These are phyloP conservation scores for Pocillopora verrucosa DNA, from an alignment of 64 coral and sea anemone species.

Conservation along the genomic window DNA sequence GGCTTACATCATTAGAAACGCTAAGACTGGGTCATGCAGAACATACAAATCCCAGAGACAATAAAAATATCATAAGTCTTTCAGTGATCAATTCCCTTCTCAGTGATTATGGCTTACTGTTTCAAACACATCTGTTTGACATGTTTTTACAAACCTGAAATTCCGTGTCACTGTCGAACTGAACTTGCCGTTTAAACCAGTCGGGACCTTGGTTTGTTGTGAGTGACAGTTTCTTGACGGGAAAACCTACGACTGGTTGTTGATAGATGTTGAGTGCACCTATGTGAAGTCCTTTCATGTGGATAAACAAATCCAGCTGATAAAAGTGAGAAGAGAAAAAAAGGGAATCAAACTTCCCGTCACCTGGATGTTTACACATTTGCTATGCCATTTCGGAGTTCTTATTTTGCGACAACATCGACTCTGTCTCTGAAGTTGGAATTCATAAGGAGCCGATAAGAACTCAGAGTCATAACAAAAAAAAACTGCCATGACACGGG, in stretches of 20 bases:
- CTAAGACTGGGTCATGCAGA: too few species aligned
- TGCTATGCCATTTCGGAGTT: too few species aligned
- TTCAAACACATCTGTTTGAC: background rate
- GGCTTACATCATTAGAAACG: too few species aligned
- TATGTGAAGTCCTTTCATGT: conserved; percentile 61
- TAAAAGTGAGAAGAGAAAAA: background rate
- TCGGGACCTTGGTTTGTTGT: conserved; percentile 7
- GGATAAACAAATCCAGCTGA: conserved; percentile 69
- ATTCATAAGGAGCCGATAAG: too few species aligned
- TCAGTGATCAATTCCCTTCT: too few species aligned
- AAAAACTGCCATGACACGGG: too few species aligned
- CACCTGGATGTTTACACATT: background rate
- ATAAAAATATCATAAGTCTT: too few species aligned
- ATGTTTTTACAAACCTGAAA: conserved; percentile 71
- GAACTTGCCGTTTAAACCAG: conserved; percentile 48
- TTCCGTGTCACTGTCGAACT: conserved; percentile 73
- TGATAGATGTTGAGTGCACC: conserved; percentile 75
- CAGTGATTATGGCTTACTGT: background rate
- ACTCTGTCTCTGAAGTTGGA: too few species aligned
- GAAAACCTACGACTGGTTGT: conserved; percentile 67
- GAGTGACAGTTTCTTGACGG: conserved; percentile 42
- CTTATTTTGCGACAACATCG: too few species aligned
- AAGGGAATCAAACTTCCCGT: too few species aligned
- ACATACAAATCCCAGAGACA: too few species aligned
- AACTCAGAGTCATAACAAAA: too few species aligned